Evolutionary conservation across 2,888 invertebrate species (phyloP), one percentile per base, ranked within the genome.

Genomic region (Papilio demoleus): DNA sequence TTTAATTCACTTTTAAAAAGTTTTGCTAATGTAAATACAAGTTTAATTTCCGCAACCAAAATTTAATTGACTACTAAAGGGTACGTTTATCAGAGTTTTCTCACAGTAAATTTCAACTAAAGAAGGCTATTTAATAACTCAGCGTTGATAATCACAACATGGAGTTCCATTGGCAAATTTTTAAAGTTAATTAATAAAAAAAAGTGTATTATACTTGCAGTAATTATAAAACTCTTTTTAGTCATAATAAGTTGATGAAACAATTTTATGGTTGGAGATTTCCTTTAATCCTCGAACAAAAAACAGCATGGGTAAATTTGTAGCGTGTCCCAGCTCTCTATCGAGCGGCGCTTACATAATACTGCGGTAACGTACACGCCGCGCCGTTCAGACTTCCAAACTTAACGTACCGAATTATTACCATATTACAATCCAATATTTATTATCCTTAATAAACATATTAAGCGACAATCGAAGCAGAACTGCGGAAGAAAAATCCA

Each of bases 341-440:
- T 89, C 86, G 89, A 89, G 85, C 90, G 88, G 79, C 74, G 74
- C 73, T 75, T 90, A 88, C 88, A 84, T 90, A 90, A 89, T 81
- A 88, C 88, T 90, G 90, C 90, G 90, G 88, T 84, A 88, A 81
- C 76, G 81, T 81, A 81, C 81, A 78, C 81, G 79, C 76, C 77
- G 78, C 75, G 80, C 77, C 75, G 77, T 82, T 80, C 77, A 75
- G 77, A 74, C 77, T 80, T 79, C 76, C 76, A 76, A 81, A 78
- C 75, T 65, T 70, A 70, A n/a, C 47, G 81, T 74, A 74, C 60
- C 70, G 71, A 74, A 72, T 73, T 78, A 77, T 78, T 74, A 67
- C 74, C 75, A 75, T 74, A 76, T 68, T 65, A 68, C 61, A 70
- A 31, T n/a, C 64, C 19, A 61, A 66, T 67, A 64, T 68, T 56